Evolutionary conservation across 2,888 invertebrate genomes (phyloP), one percentile per base, ranked within the genome.

Genomic region (Ashinkailepas kermadecensis): DNA sequence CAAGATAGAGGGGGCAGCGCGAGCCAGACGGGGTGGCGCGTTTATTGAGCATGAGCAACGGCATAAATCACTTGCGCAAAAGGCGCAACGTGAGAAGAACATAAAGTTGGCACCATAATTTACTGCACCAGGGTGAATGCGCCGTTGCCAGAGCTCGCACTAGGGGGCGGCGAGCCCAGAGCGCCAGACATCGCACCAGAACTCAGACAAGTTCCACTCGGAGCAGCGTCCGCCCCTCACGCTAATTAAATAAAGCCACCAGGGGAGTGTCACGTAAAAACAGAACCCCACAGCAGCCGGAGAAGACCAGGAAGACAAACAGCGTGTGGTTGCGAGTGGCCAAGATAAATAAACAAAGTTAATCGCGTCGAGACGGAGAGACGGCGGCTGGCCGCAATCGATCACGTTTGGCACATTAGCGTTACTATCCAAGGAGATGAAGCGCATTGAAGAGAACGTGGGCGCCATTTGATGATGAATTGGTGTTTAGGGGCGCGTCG

Each of bases 181-280:
- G 54, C 67, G 21, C 57, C 57, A 23, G 67, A 57, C 58, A 21
- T 65, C 80, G 58, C 80, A 80, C 62, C 58, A 25, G 13, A 67
- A 58, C 62, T 54, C 59, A 39, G 39, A 39, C 39, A 39, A 39
- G 74, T 74, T 59, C 78, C 65, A 62, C 80, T 78, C 81, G 25
- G 78, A 81, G 81, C 79, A 67, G 78, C 56, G 81, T 65, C 58
- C 39, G 54, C 59, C 25, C 10, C 23, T 7, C 54, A 18, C 58
- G 57, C 39, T 59, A 10, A 23, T 39, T 58, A 25, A 21, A n/a
- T 74, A 21, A 59, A 6, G 11, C 25, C 39, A 39, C 39, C 39
- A 39, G 39, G 39, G 39, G 4, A 39, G 39, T 39, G 39, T 1
- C 39, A 39, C 39, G 39, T 39, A 15, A n/a, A n/a, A n/a, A n/a